Conservation (phyloP, 2,888 invertebrate genomes). For the Pseudococcus viburni region DNA sequence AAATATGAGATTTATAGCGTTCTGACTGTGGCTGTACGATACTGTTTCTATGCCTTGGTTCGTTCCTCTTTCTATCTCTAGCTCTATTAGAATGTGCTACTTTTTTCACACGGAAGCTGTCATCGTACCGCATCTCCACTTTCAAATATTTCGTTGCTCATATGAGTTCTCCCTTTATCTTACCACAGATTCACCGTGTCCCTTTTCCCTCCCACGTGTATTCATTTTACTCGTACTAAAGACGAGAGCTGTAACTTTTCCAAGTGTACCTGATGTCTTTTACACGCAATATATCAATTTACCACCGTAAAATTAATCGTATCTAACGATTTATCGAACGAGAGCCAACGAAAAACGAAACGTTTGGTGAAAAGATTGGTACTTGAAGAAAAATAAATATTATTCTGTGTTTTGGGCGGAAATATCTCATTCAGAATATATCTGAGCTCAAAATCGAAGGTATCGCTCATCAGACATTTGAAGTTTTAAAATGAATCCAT, state of each 20-base stretch:
- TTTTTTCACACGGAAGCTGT: slow-evolving; percentile 5
- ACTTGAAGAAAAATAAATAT: background rate
- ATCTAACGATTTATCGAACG: background rate
- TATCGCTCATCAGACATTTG: too few relatives aligned
- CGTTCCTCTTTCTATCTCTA: background rate
- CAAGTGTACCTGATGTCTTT: background rate
- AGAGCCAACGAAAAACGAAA: background rate
- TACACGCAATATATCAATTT: background rate
- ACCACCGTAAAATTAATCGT: background rate
- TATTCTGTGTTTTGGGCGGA: background rate
- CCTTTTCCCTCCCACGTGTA: background rate
- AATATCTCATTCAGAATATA: too few relatives aligned
- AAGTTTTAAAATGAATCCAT: too few relatives aligned
- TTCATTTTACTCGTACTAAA: background rate
- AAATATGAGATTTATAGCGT: slow-evolving; percentile 62
- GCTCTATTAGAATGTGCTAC: background rate
- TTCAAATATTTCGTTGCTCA: too few relatives aligned
- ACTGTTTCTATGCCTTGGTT: background rate
- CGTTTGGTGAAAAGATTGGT: background rate
- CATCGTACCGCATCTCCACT: too few relatives aligned
- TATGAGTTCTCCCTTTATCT: background rate
- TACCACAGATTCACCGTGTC: slow-evolving; percentile 29
- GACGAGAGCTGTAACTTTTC: background rate
- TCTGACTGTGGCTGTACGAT: background rate
- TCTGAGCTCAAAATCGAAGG: too few relatives aligned